Base-by-base conservation (phyloP, 1,140 invertebrate species). In the Drosophila arawakana region DNA sequence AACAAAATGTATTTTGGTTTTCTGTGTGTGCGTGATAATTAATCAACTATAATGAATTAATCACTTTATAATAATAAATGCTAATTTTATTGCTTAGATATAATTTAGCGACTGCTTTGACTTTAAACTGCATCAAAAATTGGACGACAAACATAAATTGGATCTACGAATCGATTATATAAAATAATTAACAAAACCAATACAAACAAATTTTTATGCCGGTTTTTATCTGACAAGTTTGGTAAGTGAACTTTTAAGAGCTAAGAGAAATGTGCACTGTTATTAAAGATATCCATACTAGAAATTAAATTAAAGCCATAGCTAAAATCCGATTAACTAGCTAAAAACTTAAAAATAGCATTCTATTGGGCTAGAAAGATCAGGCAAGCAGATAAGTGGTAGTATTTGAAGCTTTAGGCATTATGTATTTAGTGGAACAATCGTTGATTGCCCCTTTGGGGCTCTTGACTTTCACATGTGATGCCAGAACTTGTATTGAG, bases 161-260 rank as follows among this genome's bases (percentile, higher is more conserved):
- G 70, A 81, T 80, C 74, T 63, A 34, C 37, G 21, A 73, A 13
- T 44, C 30, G 50, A 59, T 52, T 61, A 63, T 50, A 60, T 30
- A 49, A 63, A 60, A 47, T 4, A 46, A 55, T 18, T 30, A 55
- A 43, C 34, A 59, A 35, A 49, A 67, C 43, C 44, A 79, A 34
- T 18, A 9, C 5, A 52, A 34, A 65, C 6, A 65, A 34, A 67
- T 60, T 73, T 80, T 82, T 55, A 77, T 82, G 83, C 83, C 65
- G 76, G 61, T 76, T 82, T 82, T 65, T 50, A 70, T 55, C 63
- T 76, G 49, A 86, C 83, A 88, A 88, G 79, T 88, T 82, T 86
- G 79, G 83, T 86, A 86, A 86, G 82, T 86, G 49, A 77, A 80
- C 57, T 80, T 57, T 50, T 21, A 9, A 47, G 6, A 18, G 21